phyloP scores from a whole-genome alignment of 1,140 invertebrate genomes.

The Nomia melanderi region DNA sequence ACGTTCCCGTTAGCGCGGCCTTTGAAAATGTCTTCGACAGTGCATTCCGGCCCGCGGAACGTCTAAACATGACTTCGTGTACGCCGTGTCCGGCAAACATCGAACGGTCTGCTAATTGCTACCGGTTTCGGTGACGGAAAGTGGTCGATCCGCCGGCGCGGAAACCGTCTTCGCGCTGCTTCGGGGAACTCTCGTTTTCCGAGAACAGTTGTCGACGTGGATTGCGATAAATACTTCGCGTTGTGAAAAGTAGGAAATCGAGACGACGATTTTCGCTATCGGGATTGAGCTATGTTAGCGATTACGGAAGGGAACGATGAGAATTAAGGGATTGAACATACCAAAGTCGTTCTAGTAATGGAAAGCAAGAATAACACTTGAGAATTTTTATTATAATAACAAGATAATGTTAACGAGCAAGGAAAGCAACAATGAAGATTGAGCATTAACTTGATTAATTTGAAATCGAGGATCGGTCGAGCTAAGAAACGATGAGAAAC shows the following conservation, averaged over 20 bases:
- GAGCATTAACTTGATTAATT: background rate
- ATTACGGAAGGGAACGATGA: too few species aligned
- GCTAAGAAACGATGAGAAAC: slow-evolving; percentile 9
- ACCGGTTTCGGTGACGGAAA: slow-evolving; percentile 8
- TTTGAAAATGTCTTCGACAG: slow-evolving; percentile 9
- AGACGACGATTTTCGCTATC: too few species aligned
- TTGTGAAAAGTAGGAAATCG: too few species aligned
- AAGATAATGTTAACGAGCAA: too few species aligned
- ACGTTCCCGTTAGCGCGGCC: slow-evolving; percentile 17
- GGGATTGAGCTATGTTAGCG: too few species aligned
- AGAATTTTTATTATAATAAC: too few species aligned
- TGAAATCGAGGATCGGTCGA: too few species aligned
- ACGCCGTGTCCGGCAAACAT: background rate
- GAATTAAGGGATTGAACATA: too few species aligned
- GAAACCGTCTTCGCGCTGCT: background rate
- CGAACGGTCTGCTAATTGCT: background rate
- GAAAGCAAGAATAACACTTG: too few species aligned
- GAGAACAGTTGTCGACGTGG: background rate
- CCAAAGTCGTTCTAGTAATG: too few species aligned
- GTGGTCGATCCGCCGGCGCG: slow-evolving; percentile 18
- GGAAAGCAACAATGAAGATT: background rate
- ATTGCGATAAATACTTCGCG: too few species aligned
- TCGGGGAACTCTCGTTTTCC: background rate
- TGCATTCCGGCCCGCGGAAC: background rate
- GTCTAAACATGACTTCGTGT: background rate